Evolutionary conservation across 2,888 invertebrate species (phyloP).

Genomic region (Apodemia zela): DNA sequence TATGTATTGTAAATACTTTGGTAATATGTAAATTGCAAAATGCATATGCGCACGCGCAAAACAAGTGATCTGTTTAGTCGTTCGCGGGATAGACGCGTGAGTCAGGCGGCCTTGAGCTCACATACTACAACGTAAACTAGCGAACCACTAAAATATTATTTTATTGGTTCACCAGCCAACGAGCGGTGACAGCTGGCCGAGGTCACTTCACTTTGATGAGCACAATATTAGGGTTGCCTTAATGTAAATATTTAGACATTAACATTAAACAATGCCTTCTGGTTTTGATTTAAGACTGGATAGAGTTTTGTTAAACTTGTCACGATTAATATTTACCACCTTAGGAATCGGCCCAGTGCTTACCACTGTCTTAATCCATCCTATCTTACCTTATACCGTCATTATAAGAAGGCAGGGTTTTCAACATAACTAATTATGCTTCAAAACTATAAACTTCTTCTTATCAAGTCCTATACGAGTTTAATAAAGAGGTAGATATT

Average conservation of each 20-base stretch:
- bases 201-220: conserved; percentile 40
- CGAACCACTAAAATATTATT: conserved; percentile 63
- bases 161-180: conserved; percentile 56
- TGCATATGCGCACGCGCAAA: conserved; percentile 39
- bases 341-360: too few relatives aligned
- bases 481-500: too few relatives aligned
- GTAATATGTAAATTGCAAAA: conserved; percentile 19
- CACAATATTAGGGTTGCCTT: conserved; percentile 34
- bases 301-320: too few relatives aligned
- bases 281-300: neutral
- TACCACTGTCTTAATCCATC: too few relatives aligned
- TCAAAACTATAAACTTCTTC: too few relatives aligned
- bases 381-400: too few relatives aligned
- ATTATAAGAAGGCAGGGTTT: too few relatives aligned
- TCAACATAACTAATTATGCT: too few relatives aligned
- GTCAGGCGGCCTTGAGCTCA: conserved; percentile 66
- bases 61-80: conserved; percentile 52
- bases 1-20: neutral
- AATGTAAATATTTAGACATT: neutral
- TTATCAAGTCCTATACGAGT: too few relatives aligned
- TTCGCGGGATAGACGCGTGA: conserved; percentile 60
- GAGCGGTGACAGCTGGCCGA: conserved; percentile 48
- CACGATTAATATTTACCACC: too few relatives aligned
- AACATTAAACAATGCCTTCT: neutral
- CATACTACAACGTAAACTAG: conserved; percentile 50